Evolutionary conservation across 2,888 invertebrate genomes (phyloP).

Genomic region (Lamproptera curius): DNA sequence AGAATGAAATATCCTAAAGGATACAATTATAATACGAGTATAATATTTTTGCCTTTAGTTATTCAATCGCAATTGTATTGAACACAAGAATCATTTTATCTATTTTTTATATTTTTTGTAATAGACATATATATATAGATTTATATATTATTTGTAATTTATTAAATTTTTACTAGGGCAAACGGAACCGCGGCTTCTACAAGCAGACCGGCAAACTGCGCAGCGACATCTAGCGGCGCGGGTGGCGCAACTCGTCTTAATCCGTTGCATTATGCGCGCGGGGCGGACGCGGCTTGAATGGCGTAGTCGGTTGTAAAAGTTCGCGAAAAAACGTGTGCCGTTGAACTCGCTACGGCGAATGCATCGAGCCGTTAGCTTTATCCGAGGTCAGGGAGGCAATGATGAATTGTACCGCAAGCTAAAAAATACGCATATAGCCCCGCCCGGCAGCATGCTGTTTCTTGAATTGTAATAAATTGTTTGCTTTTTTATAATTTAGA

Average conservation of each 20-base stretch:
- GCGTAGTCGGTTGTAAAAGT: constrained; percentile 47
- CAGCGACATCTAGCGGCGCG: constrained; percentile 15
- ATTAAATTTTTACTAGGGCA: too few relatives aligned
- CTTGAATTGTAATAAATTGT: constrained; percentile 17
- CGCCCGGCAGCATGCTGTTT: constrained; percentile 35
- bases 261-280: constrained; percentile 27
- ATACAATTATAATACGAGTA: too few relatives aligned
- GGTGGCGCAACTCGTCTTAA: constrained; percentile 18
- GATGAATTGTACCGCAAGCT: constrained; percentile 32
- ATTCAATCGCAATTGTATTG: too few relatives aligned
- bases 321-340: constrained; percentile 58
- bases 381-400: constrained; percentile 64
- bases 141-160: too few relatives aligned
- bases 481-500: too few relatives aligned
- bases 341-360: constrained; percentile 60
- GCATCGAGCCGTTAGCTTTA: constrained; percentile 64
- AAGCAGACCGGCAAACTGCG: too few relatives aligned
- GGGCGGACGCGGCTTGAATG: constrained; percentile 35
- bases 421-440: constrained; percentile 40
- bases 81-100: too few relatives aligned
- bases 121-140: too few relatives aligned
- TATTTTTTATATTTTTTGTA: too few relatives aligned
- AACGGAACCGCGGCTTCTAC: too few relatives aligned
- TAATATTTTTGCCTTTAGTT: too few relatives aligned
- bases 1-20: too few relatives aligned